These are phyloP conservation scores for Corythoichthys haematopterus DNA, from an alignment of 2,113 vertebrate genomes.

Conservation along the genomic window DNA sequence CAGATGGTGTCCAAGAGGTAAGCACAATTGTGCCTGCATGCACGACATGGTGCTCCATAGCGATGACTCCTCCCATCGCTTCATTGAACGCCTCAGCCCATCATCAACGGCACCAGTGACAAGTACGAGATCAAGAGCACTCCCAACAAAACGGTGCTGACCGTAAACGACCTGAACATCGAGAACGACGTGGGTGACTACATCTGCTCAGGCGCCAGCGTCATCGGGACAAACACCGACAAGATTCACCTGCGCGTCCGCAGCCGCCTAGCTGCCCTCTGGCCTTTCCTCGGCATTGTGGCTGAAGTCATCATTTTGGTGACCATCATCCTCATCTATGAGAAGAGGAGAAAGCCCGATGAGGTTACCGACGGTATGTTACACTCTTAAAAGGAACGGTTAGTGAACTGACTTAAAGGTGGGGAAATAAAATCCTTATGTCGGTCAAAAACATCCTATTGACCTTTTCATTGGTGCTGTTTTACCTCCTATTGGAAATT, in stretches of 20 bases:
- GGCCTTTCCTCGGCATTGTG: constrained; percentile 97
- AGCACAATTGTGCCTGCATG: not conserved
- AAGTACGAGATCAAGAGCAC: constrained; percentile 72
- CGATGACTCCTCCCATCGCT: not conserved
- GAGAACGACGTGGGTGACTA: constrained; percentile 76
- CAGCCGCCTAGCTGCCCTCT: constrained; percentile 87
- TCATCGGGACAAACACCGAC: not conserved
- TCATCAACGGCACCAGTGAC: constrained; percentile 63
- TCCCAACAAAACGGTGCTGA: constrained; percentile 70
- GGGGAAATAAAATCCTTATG: too few relatives aligned
- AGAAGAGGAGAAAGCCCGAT: constrained; percentile 94
- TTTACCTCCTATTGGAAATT: not conserved
- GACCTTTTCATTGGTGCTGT: not conserved
- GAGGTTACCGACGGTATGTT: constrained; percentile 85
- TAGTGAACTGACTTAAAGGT: not conserved
- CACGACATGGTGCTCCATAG: not conserved
- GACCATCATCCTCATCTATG: constrained; percentile 94
- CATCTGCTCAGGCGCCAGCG: constrained; percentile 69
- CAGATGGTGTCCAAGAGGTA: not conserved
- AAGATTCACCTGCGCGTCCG: constrained; percentile 79
- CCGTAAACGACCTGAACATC: constrained; percentile 67
- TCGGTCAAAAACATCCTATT: not conserved
- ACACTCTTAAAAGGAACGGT: not conserved
- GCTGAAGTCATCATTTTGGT: constrained; percentile 90
- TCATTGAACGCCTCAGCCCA: constrained; percentile 1